Conservation (phyloP, 1,140 invertebrate species). For the Globodera rostochiensis region DNA sequence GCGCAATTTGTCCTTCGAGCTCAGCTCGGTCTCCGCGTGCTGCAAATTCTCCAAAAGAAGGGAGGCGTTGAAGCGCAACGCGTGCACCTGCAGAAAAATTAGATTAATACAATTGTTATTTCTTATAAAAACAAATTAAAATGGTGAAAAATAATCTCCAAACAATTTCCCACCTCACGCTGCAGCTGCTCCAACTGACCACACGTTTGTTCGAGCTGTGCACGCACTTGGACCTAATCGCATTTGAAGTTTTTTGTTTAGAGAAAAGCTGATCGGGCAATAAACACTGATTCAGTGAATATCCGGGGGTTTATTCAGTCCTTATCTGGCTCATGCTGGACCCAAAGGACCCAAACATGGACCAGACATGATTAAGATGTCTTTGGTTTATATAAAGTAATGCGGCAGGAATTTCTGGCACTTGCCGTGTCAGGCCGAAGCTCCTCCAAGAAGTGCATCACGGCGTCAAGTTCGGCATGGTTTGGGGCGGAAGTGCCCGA, state of each 20-base stretch:
- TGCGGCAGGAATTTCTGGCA: background rate
- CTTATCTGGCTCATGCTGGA: background rate
- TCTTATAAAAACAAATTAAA: background rate
- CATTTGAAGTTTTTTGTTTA: background rate
- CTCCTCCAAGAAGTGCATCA: constrained; percentile 25
- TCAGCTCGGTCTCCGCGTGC: constrained; percentile 9
- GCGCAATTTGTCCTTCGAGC: constrained; percentile 11
- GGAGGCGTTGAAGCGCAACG: constrained; percentile 18
- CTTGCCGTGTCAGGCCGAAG: constrained; percentile 1
- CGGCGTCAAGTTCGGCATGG: constrained; percentile 5
- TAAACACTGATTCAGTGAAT: background rate
- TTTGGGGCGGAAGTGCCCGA: background rate
- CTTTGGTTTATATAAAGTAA: too few relatives aligned
- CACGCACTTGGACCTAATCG: constrained; percentile 16
- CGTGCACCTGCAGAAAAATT: background rate
- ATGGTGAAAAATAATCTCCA: background rate
- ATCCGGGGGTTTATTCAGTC: background rate
- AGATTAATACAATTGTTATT: too few relatives aligned
- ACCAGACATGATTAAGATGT: too few relatives aligned
- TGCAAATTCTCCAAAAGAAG: constrained; percentile 17
- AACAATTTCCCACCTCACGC: background rate
- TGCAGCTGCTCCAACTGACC: constrained; percentile 23
- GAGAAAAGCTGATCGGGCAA: background rate
- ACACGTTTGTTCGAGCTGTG: constrained; percentile 13
- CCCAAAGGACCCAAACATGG: background rate